These are phyloP conservation scores for Aphis craccivora DNA, from an alignment of 1,140 invertebrate genomes.

Conservation along the genomic window DNA sequence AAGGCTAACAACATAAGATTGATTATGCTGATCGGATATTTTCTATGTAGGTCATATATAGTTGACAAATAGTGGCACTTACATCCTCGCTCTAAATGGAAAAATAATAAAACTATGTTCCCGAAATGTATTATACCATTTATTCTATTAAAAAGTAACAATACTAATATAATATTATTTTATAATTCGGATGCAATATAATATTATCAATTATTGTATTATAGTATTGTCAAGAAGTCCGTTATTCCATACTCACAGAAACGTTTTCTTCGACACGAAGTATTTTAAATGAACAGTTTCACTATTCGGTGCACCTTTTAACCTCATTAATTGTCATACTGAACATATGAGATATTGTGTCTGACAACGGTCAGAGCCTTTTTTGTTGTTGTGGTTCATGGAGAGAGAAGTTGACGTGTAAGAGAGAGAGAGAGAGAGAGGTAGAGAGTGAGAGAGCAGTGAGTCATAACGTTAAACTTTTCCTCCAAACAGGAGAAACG, in stretches of 20 bases:
- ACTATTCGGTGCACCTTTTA: neutral
- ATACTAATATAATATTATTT: neutral
- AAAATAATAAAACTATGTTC: no score
- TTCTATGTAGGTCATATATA: neutral
- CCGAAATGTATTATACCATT: neutral
- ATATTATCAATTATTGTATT: neutral
- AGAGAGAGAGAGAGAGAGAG: neutral
- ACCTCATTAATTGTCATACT: neutral
- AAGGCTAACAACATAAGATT: neutral
- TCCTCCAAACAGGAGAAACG: neutral
- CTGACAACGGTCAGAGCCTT: neutral
- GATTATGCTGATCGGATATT: neutral
- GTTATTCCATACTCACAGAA: neutral
- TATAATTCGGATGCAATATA: neutral
- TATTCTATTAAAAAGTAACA: neutral
- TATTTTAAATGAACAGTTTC: neutral
- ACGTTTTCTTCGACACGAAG: neutral
- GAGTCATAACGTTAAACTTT: neutral
- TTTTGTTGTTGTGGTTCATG: neutral
- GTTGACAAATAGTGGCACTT: no score
- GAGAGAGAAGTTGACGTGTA: neutral
- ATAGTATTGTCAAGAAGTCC: neutral
- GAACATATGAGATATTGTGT: neutral
- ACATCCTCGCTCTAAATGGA: no score
- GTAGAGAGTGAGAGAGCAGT: neutral